Conservation (phyloP, 2,113 vertebrate genomes). For the Gorsachius goisagi region DNA sequence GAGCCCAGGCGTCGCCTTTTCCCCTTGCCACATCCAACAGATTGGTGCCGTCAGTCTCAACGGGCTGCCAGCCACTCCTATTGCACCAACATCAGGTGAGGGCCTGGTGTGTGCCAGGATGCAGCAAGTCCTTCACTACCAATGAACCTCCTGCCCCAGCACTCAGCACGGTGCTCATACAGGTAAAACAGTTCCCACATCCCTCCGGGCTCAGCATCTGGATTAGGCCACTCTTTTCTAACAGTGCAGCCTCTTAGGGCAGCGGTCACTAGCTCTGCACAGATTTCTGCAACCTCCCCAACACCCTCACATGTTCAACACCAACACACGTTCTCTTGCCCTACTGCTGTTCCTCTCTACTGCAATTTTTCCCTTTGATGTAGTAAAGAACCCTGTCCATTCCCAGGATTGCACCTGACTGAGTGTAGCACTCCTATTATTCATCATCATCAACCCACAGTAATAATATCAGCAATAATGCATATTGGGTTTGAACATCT, state of each 20-base stretch:
- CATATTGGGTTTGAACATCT: background rate
- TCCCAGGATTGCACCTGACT: background rate
- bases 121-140: background rate
- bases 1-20: constrained; percentile 91
- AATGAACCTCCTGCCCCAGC: background rate
- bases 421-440: background rate
- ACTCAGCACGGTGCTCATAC: accelerated
- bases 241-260: background rate
- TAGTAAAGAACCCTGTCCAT: background rate
- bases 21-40: constrained; percentile 96
- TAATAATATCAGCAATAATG: background rate
- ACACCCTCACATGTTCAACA: accelerated
- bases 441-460: background rate
- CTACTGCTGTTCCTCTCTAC: background rate
- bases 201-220: background rate
- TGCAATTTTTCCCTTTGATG: background rate
- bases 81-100: constrained; percentile 91
- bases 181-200: background rate
- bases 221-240: background rate
- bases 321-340: accelerated
- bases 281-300: background rate
- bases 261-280: background rate
- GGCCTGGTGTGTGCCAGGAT: background rate
- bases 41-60: constrained; percentile 96
- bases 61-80: constrained; percentile 86